Evolutionary conservation across 1,140 invertebrate genomes (phyloP).

Genomic region (Caerostris extrusa): DNA sequence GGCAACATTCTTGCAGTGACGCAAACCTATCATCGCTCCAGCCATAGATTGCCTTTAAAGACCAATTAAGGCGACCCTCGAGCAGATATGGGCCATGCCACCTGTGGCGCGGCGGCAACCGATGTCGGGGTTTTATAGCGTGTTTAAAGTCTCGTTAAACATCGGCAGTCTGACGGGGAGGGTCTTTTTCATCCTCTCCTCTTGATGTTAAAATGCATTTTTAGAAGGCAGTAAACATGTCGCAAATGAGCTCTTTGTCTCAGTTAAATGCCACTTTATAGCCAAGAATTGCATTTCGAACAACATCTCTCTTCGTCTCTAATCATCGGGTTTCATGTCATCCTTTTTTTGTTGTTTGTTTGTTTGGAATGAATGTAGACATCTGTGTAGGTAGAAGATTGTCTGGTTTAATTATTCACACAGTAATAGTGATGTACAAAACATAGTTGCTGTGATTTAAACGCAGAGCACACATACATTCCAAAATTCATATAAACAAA

Average conservation of each 20-base stretch:
- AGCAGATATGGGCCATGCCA: not conserved
- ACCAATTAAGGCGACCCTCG: not conserved
- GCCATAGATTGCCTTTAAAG: constrained; percentile 31
- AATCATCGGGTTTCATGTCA: too few species aligned
- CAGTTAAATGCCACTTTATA: not conserved
- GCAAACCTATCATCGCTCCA: not conserved
- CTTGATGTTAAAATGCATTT: not conserved
- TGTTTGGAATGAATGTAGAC: too few species aligned
- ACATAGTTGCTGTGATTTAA: too few species aligned
- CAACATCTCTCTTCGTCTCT: too few species aligned
- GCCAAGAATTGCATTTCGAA: too few species aligned
- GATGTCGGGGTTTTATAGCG: constrained; percentile 13
- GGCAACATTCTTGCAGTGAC: not conserved
- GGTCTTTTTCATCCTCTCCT: not conserved
- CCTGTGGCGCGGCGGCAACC: not conserved
- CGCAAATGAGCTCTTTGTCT: not conserved
- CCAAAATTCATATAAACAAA: too few species aligned
- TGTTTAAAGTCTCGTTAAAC: constrained; percentile 42
- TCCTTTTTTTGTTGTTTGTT: too few species aligned
- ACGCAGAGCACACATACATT: too few species aligned
- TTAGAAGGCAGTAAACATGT: constrained; percentile 29
- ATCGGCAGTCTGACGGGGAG: not conserved
- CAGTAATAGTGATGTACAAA: too few species aligned
- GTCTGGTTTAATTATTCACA: too few species aligned
- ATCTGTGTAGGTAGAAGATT: too few species aligned